Evolutionary conservation across 2,888 invertebrate species (phyloP), one percentile per base, ranked within the genome.

Genomic region (Aleiodes alternator): DNA sequence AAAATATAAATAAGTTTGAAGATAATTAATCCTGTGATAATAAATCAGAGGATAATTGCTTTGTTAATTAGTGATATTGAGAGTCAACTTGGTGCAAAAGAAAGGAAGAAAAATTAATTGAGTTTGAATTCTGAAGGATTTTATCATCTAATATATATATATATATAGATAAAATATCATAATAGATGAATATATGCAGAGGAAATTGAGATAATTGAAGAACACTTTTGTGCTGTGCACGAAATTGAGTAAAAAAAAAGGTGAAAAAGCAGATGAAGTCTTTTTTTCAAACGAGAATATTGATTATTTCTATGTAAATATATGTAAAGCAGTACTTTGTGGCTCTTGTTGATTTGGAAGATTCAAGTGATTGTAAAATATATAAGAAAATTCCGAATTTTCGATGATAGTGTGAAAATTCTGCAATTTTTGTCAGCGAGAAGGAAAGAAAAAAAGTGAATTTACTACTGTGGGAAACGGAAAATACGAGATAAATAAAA

Each of bases 361-460:
- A 43, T 43, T 11, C 14, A 48, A 23, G 55, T 14, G n/a, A 64
- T 8, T 66, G 8, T 64, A 72, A 51, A 23, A 56, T 56, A 56
- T 29, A 56, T 56, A 11, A 56, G 16, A 14, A 16, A 14, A 55
- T 8, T 14, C 8, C 12, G 14, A 66, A 55, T 66, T 55, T 75
- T 71, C 69, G 75, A 74, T 61, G 72, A 77, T 76, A 77, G 74
- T 73, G 76, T 78, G 74, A 73, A 16, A 11, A 23, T 56, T 29
- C 23, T 23, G n/a, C 7, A 56, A 56, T 56, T 16, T 55, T 1
- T 51, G 50, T 4, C 6, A 14, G 2, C 9, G 50, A 14, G 12
- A 53, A 53, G 43, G 48, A 34, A 14, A 51, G 1, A 68, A 16
- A 4, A 9, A 34, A n/a, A 3, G 1, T 6, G 4, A n/a, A 12